Evolutionary conservation across 2,888 invertebrate species (phyloP).

Genomic region (Oasisia sp.): DNA sequence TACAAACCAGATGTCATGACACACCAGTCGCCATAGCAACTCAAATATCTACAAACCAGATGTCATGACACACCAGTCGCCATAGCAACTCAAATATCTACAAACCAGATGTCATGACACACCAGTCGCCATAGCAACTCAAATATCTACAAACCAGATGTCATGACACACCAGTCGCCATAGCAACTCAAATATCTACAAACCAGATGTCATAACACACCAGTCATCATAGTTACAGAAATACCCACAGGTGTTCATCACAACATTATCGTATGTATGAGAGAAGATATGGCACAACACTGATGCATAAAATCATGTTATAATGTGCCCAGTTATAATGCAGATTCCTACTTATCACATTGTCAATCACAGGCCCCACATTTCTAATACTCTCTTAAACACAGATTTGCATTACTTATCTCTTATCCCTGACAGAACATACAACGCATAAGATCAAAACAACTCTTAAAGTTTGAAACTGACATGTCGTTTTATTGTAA

Average conservation of each 20-base stretch:
- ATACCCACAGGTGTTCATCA: constrained; percentile 42
- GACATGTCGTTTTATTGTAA: too few relatives aligned
- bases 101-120: constrained; percentile 64
- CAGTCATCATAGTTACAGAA: constrained; percentile 47
- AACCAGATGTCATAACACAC: constrained; percentile 63
- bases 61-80: constrained; percentile 63
- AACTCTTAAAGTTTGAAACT: too few relatives aligned
- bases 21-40: constrained; percentile 60
- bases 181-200: constrained; percentile 61
- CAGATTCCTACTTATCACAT: too few relatives aligned
- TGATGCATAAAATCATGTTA: too few relatives aligned
- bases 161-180: constrained; percentile 63
- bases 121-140: constrained; percentile 63
- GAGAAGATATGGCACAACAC: too few relatives aligned
- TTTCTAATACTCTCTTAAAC: too few relatives aligned
- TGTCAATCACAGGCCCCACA: too few relatives aligned
- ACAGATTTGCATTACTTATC: too few relatives aligned
- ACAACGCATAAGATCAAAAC: too few relatives aligned
- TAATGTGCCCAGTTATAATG: too few relatives aligned
- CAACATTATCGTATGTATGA: too few relatives aligned
- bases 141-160: constrained; percentile 63
- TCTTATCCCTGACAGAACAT: too few relatives aligned
- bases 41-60: constrained; percentile 64
- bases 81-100: constrained; percentile 42
- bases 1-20: constrained; percentile 63